Evolutionary conservation across 2,113 vertebrate species (phyloP).

Genomic region (Ameiurus melas): DNA sequence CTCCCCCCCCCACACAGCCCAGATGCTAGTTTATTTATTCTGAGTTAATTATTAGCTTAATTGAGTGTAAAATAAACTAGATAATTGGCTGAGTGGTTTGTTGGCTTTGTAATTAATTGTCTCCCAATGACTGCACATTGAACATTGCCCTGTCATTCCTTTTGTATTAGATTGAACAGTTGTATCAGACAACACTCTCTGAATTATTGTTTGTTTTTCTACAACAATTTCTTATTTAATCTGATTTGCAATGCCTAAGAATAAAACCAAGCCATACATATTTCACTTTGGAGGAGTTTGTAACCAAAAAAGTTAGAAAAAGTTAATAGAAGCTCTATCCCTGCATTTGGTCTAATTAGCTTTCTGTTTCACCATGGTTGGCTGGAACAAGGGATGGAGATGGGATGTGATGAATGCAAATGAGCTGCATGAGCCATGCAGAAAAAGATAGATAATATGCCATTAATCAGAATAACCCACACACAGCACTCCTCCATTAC

Average conservation of each 20-base stretch:
- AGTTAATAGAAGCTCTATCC: neutral
- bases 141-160: neutral
- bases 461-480: constrained; percentile 46
- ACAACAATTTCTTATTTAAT: neutral
- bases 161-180: neutral
- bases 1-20: neutral
- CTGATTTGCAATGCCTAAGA: neutral
- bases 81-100: constrained; percentile 42
- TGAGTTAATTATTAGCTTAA: neutral
- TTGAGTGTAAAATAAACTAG: constrained; percentile 44
- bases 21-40: neutral
- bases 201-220: constrained; percentile 2
- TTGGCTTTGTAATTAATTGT: constrained; percentile 54
- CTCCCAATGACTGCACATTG: neutral
- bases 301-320: too few species aligned
- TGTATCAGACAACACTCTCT: neutral
- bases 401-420: constrained; percentile 34
- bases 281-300: too few species aligned
- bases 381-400: constrained; percentile 24
- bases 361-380: neutral
- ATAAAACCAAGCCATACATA: neutral
- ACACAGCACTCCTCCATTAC: constrained; percentile 38
- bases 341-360: neutral
- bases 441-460: constrained; percentile 41
- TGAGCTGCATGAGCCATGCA: constrained; percentile 11